Evolutionary conservation across 2,113 vertebrate species (phyloP).

Genomic region (Notechis scutatus): DNA sequence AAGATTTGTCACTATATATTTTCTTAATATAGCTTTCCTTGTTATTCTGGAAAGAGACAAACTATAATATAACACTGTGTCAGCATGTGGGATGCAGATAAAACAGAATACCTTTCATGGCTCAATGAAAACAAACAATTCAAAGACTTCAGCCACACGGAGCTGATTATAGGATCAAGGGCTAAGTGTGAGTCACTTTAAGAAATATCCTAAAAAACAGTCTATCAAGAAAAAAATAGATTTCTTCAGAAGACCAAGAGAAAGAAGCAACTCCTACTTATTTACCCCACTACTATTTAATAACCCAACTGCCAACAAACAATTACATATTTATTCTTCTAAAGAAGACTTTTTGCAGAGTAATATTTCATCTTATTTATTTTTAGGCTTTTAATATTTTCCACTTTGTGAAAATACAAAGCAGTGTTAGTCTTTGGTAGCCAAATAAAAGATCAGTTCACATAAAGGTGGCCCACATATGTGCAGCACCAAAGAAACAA

Average conservation of each 20-base stretch:
- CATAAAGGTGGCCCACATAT: constrained; percentile 4
- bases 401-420: constrained; percentile 37
- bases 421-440: constrained; percentile 39
- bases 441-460: constrained; percentile 14
- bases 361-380: constrained; percentile 38
- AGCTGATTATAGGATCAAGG: constrained; percentile 10
- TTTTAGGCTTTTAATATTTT: constrained; percentile 37
- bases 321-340: background rate
- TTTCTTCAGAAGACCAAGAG: background rate
- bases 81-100: constrained; percentile 5
- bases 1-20: constrained; percentile 9
- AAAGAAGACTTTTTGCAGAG: constrained; percentile 24
- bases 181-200: background rate
- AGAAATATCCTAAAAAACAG: background rate
- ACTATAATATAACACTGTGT: background rate
- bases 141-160: background rate
- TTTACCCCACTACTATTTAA: background rate
- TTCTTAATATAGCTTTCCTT: constrained; percentile 8
- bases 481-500: constrained; percentile 4
- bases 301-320: background rate
- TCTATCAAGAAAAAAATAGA: background rate
- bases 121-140: constrained; percentile 9
- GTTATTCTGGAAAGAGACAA: constrained; percentile 6
- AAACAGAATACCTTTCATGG: constrained; percentile 13
- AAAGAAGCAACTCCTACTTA: background rate